Evolutionary conservation across 1,140 invertebrate species (phyloP).

Genomic region (Apis laboriosa): DNA sequence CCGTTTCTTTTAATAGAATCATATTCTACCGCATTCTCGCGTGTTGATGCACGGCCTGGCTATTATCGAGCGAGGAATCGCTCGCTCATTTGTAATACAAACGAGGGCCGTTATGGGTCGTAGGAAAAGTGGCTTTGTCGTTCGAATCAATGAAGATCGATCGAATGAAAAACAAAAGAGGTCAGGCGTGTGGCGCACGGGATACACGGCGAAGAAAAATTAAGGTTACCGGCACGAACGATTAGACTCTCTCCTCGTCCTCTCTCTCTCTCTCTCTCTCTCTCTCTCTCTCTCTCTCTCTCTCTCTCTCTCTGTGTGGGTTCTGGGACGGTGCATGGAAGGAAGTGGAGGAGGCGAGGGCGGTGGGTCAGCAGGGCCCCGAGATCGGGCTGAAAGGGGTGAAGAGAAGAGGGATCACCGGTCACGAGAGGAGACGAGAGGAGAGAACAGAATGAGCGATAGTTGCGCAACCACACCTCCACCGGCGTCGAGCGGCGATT

Average conservation of each 20-base stretch:
- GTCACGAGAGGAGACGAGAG: conserved; percentile 30
- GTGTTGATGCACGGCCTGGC: background rate
- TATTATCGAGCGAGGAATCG: conserved; percentile 15
- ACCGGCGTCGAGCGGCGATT: conserved; percentile 68
- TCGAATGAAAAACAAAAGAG: background rate
- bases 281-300: no score
- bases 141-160: conserved; percentile 28
- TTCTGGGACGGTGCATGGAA: conserved; percentile 14
- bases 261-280: no score
- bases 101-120: background rate
- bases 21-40: conserved; percentile 1
- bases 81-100: conserved; percentile 2
- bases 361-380: conserved; percentile 28
- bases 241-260: conserved; percentile 3
- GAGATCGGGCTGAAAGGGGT: conserved; percentile 17
- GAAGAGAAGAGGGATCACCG: conserved; percentile 9
- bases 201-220: conserved; percentile 31
- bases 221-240: conserved; percentile 47
- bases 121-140: background rate
- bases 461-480: conserved; percentile 70
- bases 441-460: conserved; percentile 68
- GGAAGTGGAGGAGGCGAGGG: conserved; percentile 22
- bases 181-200: background rate
- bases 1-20: conserved; percentile 18
- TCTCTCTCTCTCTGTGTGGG: background rate